A percentile compares a stretch with the other conserved stretches of the same genome.
These are phyloP conservation scores for Arvicanthis niloticus DNA, from an alignment of 2,113 vertebrate genomes.

Conservation along the genomic window DNA sequence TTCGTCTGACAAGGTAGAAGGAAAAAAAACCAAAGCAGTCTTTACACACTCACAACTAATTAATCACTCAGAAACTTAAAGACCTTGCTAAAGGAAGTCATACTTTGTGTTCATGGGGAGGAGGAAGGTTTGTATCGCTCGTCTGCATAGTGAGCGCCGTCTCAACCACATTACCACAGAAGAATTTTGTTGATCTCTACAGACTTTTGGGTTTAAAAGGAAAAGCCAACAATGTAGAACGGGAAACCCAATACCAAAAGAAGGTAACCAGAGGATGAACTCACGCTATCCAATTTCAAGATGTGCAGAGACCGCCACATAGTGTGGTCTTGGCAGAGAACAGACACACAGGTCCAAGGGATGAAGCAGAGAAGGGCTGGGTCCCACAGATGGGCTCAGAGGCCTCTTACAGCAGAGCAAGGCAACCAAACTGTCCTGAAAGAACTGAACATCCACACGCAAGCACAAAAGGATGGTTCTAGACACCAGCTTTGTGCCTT, in stretches of 20 bases:
- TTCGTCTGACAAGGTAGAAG: background rate
- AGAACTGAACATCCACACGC: no score
- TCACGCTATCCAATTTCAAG: background rate
- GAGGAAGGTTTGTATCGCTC: background rate
- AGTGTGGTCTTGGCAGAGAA: background rate
- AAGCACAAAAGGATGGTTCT: background rate
- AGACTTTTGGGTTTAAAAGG: background rate
- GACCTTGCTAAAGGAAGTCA: background rate
- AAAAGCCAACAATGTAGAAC: background rate
- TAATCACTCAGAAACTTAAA: no score
- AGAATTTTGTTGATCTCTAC: background rate
- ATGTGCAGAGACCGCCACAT: rapidly evolving
- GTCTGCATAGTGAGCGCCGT: no score
- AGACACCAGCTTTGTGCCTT: background rate
- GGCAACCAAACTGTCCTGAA: background rate
- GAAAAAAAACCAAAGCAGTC: background rate
- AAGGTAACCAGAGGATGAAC: background rate
- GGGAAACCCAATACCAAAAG: no score
- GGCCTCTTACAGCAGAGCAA: background rate
- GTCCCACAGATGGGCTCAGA: rapidly evolving
- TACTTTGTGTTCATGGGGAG: background rate
- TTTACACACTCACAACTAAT: background rate
- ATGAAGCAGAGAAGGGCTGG: rapidly evolving
- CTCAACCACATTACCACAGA: background rate
- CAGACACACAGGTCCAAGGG: background rate